A percentile compares a stretch with the other conserved stretches of the same genome.
These are phyloP conservation scores for Ictalurus furcatus DNA, from an alignment of 2,113 vertebrate genomes.

Conservation along the genomic window DNA sequence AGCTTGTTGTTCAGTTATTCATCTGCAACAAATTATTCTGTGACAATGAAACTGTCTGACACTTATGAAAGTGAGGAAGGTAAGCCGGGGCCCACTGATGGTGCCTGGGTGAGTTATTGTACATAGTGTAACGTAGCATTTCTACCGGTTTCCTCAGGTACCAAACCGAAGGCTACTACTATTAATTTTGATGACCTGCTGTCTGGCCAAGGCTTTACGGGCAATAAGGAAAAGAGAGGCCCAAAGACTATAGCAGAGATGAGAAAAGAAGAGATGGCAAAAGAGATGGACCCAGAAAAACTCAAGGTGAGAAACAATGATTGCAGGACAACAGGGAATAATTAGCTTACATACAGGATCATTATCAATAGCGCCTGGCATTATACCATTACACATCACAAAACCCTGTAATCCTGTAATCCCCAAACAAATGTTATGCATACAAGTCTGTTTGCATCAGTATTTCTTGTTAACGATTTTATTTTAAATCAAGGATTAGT, in stretches of 20 bases:
- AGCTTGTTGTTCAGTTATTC: not conserved
- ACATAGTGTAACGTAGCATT: not conserved
- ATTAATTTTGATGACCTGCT: slow-evolving; percentile 94
- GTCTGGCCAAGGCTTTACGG: slow-evolving; percentile 94
- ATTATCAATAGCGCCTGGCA: not conserved
- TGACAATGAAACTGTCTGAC: not conserved
- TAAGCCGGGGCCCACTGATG: not conserved
- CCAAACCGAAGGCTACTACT: slow-evolving; percentile 81
- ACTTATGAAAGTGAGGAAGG: not conserved
- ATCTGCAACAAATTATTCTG: not conserved
- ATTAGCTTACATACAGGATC: not conserved
- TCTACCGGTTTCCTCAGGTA: slow-evolving; percentile 70
- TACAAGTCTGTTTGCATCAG: not conserved
- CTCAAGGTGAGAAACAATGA: slow-evolving; percentile 79
- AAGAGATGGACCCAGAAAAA: slow-evolving; percentile 98
- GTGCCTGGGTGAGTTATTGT: not conserved
- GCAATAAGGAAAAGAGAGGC: slow-evolving; percentile 90
- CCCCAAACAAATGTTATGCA: not conserved
- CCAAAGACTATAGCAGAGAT: slow-evolving; percentile 98
- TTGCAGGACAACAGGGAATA: not conserved
- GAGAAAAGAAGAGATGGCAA: slow-evolving; percentile 99
- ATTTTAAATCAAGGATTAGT: not conserved
- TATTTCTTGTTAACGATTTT: not conserved
- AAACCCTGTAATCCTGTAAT: not conserved
- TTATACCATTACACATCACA: not conserved